phyloP scores from a whole-genome alignment of 2,888 invertebrate species.

The Pristionchus exspectatus region DNA sequence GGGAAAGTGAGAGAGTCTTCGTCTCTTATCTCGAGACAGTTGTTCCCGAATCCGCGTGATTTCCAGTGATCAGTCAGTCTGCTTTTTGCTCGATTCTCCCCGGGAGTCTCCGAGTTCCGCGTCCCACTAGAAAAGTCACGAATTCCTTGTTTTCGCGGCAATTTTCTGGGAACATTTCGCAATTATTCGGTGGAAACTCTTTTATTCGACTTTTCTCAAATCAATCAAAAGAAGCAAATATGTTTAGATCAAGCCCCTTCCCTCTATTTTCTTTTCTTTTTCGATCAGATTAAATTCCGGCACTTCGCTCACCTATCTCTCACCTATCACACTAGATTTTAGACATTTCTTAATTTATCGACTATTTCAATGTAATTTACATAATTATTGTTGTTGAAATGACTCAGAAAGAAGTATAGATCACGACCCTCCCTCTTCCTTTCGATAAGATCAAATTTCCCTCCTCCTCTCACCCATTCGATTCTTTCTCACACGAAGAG shows the following conservation, averaged over 20 bases:
- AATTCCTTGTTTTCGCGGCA: neutral
- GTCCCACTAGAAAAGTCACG: neutral
- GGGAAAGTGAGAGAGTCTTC: neutral
- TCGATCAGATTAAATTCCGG: no score
- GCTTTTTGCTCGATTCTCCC: neutral
- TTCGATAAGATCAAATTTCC: neutral
- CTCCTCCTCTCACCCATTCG: neutral
- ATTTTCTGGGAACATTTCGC: neutral
- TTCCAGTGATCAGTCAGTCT: constrained; percentile 9
- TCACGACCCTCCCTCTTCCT: neutral
- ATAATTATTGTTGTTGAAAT: no score
- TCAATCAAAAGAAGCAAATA: no score
- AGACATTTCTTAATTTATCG: no score
- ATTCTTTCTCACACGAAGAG: neutral
- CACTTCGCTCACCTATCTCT: no score
- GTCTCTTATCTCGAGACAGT: neutral
- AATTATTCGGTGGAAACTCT: neutral
- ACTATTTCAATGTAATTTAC: no score
- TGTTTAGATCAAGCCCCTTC: neutral
- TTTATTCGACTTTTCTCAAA: no score
- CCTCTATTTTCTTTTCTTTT: no score
- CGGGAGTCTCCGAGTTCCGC: neutral
- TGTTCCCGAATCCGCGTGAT: neutral
- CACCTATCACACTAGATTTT: no score
- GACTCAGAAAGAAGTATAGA: no score